Base-by-base conservation (phyloP, 2,113 vertebrate genomes). In the Platycercus adscitus region DNA sequence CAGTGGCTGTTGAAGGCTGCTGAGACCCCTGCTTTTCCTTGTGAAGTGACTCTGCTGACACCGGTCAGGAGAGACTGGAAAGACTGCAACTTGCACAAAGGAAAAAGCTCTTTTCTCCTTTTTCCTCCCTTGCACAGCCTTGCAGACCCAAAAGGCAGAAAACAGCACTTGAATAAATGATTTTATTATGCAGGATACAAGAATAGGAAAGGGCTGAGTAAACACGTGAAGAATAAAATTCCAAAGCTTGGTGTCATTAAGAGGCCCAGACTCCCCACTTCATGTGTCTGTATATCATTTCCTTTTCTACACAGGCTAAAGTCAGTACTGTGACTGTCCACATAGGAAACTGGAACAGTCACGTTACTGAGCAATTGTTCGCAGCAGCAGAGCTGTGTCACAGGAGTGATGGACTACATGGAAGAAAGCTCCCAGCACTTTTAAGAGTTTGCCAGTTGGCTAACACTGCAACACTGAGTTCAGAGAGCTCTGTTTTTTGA, bases 161-260 rank as follows among this genome's bases (percentile, higher is more conserved):
- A 93, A 60, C 43, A 81, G 47, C 31, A 13, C 86, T 91, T 89
- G 66, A 43, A 86, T 79, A 92, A 84, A 88, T 73, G 20, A 89
- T 87, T 91, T 92, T 92, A 92, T 93, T 92, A 93, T 43, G 49
- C 78, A 78, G 83, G 88, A 90, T 81, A 81, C 76, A 88, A 93
- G 86, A 94, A 81, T 91, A 96, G 95, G 96, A 96, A 96, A 93
- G 21, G 83, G 46, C 96, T 95, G 83, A 94, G 81, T 92, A 97
- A 96, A 97, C 95, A 95, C 14, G n/a, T 50, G 82, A 94, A 97
- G 92, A 97, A 94, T 93, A 94, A 95, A 96, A 92, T 96, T 94
- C 91, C 96, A 91, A 81, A 87, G 86, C 61, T 56, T 66, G 25
- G 66, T 94, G 93, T 94, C 92, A 95, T 91, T 93, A 91, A 56